phyloP scores from a whole-genome alignment of 2,113 vertebrate genomes.

The Pelodiscus sinensis region DNA sequence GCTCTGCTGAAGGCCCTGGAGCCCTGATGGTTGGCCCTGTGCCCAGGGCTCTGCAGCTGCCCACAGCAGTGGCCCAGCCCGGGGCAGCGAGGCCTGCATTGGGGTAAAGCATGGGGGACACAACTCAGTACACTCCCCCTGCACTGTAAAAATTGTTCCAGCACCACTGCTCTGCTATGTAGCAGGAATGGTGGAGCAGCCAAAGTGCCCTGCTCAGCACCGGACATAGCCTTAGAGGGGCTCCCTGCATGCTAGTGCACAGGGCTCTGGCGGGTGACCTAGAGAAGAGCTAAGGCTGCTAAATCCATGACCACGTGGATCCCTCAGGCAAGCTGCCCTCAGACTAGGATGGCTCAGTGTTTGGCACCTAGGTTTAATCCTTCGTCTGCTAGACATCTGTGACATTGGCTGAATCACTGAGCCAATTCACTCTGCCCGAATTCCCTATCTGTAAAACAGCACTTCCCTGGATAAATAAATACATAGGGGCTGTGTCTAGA shows the following conservation, averaged over 20 bases:
- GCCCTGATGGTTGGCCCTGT: no score
- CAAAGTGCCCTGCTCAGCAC: no score
- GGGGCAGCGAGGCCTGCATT: no score
- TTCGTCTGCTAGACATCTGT: background rate
- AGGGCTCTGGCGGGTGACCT: background rate
- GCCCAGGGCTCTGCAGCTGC: no score
- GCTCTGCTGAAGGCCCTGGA: no score
- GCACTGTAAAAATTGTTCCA: no score
- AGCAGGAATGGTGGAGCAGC: no score
- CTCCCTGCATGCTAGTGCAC: accelerated
- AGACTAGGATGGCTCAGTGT: background rate
- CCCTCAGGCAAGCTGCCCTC: background rate
- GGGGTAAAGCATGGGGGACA: no score
- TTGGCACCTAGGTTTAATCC: background rate
- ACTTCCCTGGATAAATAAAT: background rate
- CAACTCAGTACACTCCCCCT: no score
- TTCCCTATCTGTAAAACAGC: background rate
- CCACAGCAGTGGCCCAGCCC: no score
- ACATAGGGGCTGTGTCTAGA: no score
- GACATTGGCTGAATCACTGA: background rate
- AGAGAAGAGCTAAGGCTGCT: background rate
- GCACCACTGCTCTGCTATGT: no score
- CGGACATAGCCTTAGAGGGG: background rate
- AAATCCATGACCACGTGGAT: background rate
- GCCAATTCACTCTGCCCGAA: background rate